Base-by-base conservation (phyloP, 2,113 vertebrate species). In the Boulengeromyrus knoepffleri region DNA sequence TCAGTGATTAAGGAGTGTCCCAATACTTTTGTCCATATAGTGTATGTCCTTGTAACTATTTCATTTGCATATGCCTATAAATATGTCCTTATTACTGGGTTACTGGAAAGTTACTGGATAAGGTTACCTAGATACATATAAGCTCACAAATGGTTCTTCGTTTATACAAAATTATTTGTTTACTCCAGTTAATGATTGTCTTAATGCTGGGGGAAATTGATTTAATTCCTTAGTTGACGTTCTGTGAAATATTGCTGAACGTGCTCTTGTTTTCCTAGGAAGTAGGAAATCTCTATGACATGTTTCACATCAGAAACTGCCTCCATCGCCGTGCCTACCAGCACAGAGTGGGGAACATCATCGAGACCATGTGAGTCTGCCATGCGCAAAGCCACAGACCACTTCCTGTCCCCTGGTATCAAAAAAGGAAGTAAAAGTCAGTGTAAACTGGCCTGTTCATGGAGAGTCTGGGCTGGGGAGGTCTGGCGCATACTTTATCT, bases 261-360 rank as follows among this genome's bases (percentile, higher is more conserved):
- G 21, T 2, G 52, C 52, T 42, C 0, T 52, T 36, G 3, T n/a
- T 49, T 47, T 66, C 49, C 13, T 94, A 99, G 98, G 98, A 99
- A 91, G 98, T 96, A 91, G 97, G 94, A 0, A 98, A 99, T 93
- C 90, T 99, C 46, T 99, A 99, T 0, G 97, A 99, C 92, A 96
- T 99, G 98, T 99, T 99, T 94, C 96, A 99, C 91, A 99, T 42
- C n/a, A 24, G 88, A 36, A 46, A 49, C 24, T 36, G 24, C 27
- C 58, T 88, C 0, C 88, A 88, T 21, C 39, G 42, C n/a, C 62
- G 24, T 3, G 88, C 88, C 42, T 88, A 74, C 42, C 88, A 74
- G 88, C 88, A 88, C 62, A 70, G 17, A n/a, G 56, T 99, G 0
- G 91, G 99, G 56, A 93, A 66, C 6, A 97, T 99, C 94, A 98